These are phyloP conservation scores for Malaclemys terrapin DNA, from an alignment of 2,113 vertebrate genomes.

Conservation along the genomic window DNA sequence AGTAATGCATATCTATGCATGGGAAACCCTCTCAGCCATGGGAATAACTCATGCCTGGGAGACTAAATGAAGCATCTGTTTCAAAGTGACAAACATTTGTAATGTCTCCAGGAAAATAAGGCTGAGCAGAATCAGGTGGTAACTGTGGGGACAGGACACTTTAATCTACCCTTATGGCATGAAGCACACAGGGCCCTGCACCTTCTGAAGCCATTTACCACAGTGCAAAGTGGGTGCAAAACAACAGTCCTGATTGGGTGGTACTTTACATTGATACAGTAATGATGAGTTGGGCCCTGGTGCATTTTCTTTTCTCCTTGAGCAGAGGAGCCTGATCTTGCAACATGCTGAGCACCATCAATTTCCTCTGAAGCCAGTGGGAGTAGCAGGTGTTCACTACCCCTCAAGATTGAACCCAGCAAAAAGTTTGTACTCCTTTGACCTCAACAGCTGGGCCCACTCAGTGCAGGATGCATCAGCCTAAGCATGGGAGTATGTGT, in stretches of 20 bases:
- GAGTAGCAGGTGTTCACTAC: background rate
- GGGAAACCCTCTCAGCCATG: constrained; percentile 16
- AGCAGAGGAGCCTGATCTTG: background rate
- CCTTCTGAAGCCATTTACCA: background rate
- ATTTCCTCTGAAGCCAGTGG: accelerated
- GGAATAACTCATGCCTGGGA: background rate
- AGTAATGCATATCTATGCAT: background rate
- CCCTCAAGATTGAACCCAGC: background rate
- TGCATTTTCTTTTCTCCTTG: background rate
- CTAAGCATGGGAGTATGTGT: accelerated
- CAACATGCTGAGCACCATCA: background rate
- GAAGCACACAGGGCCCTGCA: background rate
- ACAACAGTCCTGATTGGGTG: background rate
- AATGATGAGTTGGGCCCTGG: accelerated
- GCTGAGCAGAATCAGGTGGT: background rate
- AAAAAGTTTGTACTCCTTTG: background rate
- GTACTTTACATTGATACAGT: background rate
- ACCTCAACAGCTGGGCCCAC: background rate
- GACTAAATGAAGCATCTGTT: background rate
- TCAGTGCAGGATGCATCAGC: background rate
- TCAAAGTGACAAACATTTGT: background rate
- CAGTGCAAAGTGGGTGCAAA: background rate
- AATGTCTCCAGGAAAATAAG: background rate
- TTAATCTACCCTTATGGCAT: background rate
- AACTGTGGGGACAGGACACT: background rate